Conservation (phyloP, 2,888 invertebrate species). For the Steromphala cineraria region DNA sequence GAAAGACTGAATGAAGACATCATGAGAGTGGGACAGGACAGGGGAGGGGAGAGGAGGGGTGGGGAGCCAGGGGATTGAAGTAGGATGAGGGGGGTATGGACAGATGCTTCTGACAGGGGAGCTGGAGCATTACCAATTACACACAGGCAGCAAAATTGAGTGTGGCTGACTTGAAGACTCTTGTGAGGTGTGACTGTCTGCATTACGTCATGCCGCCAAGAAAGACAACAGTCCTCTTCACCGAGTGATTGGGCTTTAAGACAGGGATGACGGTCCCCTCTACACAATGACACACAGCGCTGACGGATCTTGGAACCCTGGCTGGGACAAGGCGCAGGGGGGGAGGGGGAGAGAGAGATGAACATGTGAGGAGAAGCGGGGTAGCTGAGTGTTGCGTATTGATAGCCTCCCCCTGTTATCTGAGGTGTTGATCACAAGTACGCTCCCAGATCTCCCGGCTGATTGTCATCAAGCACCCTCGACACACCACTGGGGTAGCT, state of each 20-base stretch:
- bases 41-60: too few relatives aligned
- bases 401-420: not conserved
- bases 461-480: not conserved
- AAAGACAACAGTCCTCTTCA: conserved; percentile 8
- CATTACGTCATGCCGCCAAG: not conserved
- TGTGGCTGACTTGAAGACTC: not conserved
- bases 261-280: not conserved
- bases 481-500: too few relatives aligned
- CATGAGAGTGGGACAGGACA: too few relatives aligned
- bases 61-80: not conserved
- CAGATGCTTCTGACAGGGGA: conserved; percentile 3
- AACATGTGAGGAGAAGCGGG: not conserved
- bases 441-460: not conserved
- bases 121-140: not conserved
- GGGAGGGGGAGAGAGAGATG: too few relatives aligned
- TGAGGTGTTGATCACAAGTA: conserved; percentile 1
- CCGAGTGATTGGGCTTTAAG: not conserved
- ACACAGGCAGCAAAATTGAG: not conserved
- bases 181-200: not conserved
- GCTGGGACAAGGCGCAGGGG: not conserved
- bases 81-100: not conserved
- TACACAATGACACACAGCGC: not conserved
- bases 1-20: too few relatives aligned
- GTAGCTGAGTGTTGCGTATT: not conserved
- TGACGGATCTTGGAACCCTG: not conserved